A percentile compares a stretch with the other conserved stretches of the same genome.
These are phyloP conservation scores for Sitodiplosis mosellana DNA, from an alignment of 1,140 invertebrate genomes.

Conservation along the genomic window DNA sequence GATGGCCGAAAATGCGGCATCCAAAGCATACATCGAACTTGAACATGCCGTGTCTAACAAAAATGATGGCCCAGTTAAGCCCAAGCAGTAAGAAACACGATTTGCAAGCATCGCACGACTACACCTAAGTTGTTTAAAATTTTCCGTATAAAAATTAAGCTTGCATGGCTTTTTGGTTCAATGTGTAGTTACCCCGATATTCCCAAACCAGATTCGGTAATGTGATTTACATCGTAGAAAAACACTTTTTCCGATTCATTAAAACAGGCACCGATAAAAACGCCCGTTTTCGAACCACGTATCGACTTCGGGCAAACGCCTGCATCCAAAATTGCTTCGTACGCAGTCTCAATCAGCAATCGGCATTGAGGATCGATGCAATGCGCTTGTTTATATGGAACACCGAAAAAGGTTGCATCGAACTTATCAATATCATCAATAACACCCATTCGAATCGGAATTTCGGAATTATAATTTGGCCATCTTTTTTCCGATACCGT, in stretches of 20 bases:
- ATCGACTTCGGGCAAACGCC: slow-evolving; percentile 28
- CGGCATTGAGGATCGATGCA: slow-evolving; percentile 33
- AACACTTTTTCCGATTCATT: slow-evolving; percentile 53
- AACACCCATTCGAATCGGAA: slow-evolving; percentile 48
- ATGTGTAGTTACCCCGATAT: slow-evolving; percentile 43
- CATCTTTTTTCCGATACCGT: slow-evolving; percentile 1
- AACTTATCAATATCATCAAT: slow-evolving; percentile 63
- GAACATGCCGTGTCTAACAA: slow-evolving; percentile 79
- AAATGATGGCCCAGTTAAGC: slow-evolving; percentile 57
- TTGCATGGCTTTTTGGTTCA: neutral
- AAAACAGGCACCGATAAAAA: slow-evolving; percentile 56
- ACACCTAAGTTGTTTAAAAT: slow-evolving; percentile 31
- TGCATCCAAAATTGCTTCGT: slow-evolving; percentile 26
- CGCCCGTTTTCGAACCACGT: slow-evolving; percentile 52
- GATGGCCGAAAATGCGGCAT: slow-evolving; percentile 63
- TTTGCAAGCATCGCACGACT: slow-evolving; percentile 82
- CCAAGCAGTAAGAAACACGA: slow-evolving; percentile 59
- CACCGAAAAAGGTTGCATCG: slow-evolving; percentile 64
- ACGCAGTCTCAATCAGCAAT: slow-evolving; percentile 28
- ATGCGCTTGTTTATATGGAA: slow-evolving; percentile 31
- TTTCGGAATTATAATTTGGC: slow-evolving; percentile 1
- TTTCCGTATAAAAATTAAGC: neutral
- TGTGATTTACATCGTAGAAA: slow-evolving; percentile 37
- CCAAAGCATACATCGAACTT: slow-evolving; percentile 67
- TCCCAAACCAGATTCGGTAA: slow-evolving; percentile 33